These are phyloP conservation scores for Scaptomyza montana DNA, from an alignment of 1,140 invertebrate genomes.

Conservation along the genomic window DNA sequence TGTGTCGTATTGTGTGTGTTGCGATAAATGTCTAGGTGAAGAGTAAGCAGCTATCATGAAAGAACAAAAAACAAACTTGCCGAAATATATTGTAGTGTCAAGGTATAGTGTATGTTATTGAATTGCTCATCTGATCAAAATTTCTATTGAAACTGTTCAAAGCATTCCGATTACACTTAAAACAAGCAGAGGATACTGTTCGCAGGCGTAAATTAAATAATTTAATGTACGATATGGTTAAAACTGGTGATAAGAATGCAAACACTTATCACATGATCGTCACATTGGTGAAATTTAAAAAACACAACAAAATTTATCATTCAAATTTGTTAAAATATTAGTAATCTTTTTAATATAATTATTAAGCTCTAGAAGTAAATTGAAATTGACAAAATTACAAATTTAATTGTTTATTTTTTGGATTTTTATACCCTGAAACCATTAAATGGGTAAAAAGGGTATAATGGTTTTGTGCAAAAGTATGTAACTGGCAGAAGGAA, in stretches of 20 bases:
- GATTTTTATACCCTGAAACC: too few relatives aligned
- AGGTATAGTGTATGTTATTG: neutral
- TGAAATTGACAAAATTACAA: neutral
- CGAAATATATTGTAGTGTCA: neutral
- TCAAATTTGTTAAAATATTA: too few relatives aligned
- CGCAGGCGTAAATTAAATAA: too few relatives aligned
- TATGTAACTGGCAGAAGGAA: too few relatives aligned
- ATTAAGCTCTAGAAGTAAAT: neutral
- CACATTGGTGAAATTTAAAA: too few relatives aligned
- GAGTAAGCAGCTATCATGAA: neutral
- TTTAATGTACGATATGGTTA: too few relatives aligned
- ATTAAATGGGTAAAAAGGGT: too few relatives aligned
- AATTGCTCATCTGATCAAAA: slow-evolving; percentile 1
- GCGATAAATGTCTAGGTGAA: slow-evolving; percentile 29
- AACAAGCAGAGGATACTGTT: neutral
- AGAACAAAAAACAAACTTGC: neutral
- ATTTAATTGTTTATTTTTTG: neutral
- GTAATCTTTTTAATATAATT: too few relatives aligned
- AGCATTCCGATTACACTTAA: neutral
- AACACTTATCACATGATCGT: neutral
- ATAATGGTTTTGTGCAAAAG: too few relatives aligned
- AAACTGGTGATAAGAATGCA: too few relatives aligned
- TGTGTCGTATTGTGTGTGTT: slow-evolving; percentile 10
- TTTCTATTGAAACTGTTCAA: slow-evolving; percentile 1
- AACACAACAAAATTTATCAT: too few relatives aligned